Percentiles rank a stretch among this genome's conserved stretches.
Evolutionary conservation across 1,140 invertebrate species (phyloP).

Genomic region (Carcinoscorpius rotundicauda): DNA sequence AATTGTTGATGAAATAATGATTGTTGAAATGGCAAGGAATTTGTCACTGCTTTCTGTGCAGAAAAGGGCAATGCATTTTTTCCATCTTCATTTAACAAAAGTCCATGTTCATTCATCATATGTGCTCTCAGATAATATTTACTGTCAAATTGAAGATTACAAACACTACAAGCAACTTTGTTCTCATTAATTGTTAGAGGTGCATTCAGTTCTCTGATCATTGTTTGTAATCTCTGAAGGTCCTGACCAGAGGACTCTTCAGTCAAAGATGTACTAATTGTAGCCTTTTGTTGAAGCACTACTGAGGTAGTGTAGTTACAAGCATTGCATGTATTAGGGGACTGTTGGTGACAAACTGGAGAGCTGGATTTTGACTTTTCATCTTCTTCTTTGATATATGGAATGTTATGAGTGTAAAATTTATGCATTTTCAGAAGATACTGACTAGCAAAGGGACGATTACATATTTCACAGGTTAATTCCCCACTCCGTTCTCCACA

Average conservation of each 20-base stretch:
- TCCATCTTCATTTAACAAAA: conserved; percentile 33
- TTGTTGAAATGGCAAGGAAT: no score
- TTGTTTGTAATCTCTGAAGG: conserved; percentile 73
- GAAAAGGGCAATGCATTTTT: conserved; percentile 6
- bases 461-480: conserved; percentile 42
- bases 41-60: conserved; percentile 6
- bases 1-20: no score
- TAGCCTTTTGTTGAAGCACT: no score
- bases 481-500: conserved; percentile 23
- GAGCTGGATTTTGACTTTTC: conserved; percentile 19
- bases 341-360: conserved; percentile 5
- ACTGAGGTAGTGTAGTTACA: no score
- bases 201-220: conserved; percentile 76
- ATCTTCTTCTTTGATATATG: conserved; percentile 24
- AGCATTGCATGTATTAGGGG: no score
- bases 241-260: conserved; percentile 44
- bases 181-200: conserved; percentile 21
- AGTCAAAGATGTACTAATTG: conserved; percentile 1
- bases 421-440: conserved; percentile 42
- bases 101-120: conserved; percentile 46
- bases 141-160: conserved; percentile 44
- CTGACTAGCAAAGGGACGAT: conserved; percentile 41
- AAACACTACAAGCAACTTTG: conserved; percentile 41
- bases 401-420: conserved; percentile 35
- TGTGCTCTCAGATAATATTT: conserved; percentile 44